Evolutionary conservation across 2,113 vertebrate genomes (phyloP).

Genomic region (Cyprinodon brontotheroides): DNA sequence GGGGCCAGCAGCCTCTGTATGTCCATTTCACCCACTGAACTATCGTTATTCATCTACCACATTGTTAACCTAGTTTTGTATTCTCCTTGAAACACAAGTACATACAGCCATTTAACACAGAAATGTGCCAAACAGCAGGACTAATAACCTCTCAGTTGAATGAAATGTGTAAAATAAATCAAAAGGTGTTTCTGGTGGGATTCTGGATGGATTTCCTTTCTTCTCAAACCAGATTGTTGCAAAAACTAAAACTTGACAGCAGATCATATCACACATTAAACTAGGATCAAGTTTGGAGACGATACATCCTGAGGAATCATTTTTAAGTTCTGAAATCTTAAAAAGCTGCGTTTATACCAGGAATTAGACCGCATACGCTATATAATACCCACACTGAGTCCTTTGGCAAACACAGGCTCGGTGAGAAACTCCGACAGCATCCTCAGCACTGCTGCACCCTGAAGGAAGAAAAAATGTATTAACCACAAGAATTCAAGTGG

Average conservation of each 20-base stretch:
- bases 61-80: too few species aligned
- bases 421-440: slow-evolving; percentile 92
- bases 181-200: too few species aligned
- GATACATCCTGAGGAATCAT: background rate
- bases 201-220: background rate
- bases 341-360: too few species aligned
- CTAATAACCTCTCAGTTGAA: too few species aligned
- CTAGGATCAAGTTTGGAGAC: background rate
- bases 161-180: too few species aligned
- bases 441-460: slow-evolving; percentile 90
- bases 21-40: too few species aligned
- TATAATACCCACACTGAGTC: slow-evolving; percentile 84
- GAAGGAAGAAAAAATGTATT: slow-evolving; percentile 25
- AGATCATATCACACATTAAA: background rate
- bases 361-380: background rate
- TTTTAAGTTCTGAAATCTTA: too few species aligned
- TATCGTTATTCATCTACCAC: too few species aligned
- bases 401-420: slow-evolving; percentile 83
- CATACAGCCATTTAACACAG: too few species aligned
- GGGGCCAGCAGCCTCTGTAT: too few species aligned
- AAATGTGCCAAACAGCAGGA: too few species aligned
- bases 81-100: too few species aligned
- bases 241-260: background rate
- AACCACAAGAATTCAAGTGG: slow-evolving; percentile 20
- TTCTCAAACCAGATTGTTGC: background rate